Percentiles rank a stretch among this genome's conserved stretches.
These are phyloP conservation scores for Chymomyza amoena DNA, from an alignment of 2,888 invertebrate species.

Conservation along the genomic window DNA sequence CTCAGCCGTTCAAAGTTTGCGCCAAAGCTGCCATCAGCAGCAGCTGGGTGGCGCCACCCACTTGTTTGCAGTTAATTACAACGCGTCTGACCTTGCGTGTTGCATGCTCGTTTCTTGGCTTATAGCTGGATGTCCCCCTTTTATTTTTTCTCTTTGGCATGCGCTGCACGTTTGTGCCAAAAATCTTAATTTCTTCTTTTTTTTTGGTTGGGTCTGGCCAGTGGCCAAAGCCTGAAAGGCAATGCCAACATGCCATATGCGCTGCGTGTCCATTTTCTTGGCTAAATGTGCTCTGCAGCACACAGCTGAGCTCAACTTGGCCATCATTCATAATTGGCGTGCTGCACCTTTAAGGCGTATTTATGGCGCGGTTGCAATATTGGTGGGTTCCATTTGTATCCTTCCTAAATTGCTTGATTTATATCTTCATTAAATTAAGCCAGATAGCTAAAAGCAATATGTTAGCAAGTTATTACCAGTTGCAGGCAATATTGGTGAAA, in stretches of 20 bases:
- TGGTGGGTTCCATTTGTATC: constrained; percentile 4
- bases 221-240: constrained; percentile 31
- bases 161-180: constrained; percentile 62
- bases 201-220: constrained; percentile 28
- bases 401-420: not conserved
- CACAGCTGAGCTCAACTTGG: constrained; percentile 7
- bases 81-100: constrained; percentile 64
- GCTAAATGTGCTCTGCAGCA: constrained; percentile 43
- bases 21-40: constrained; percentile 8
- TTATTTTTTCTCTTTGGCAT: constrained; percentile 40
- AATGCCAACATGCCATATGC: not conserved
- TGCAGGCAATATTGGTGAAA: not conserved
- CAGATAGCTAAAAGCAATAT: not conserved
- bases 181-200: constrained; percentile 64
- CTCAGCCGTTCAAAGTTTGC: not conserved
- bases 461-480: not conserved
- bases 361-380: constrained; percentile 43
- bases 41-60: constrained; percentile 15
- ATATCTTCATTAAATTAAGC: not conserved
- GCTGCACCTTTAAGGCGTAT: constrained; percentile 61
- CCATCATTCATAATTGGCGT: constrained; percentile 65
- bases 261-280: constrained; percentile 53
- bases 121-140: constrained; percentile 32
- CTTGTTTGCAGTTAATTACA: constrained; percentile 66
- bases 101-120: constrained; percentile 34